Evolutionary conservation across 2,797 vertebrate species (phyloP), one percentile per base, ranked within the genome.

Genomic region (Fistularia commersonii): DNA sequence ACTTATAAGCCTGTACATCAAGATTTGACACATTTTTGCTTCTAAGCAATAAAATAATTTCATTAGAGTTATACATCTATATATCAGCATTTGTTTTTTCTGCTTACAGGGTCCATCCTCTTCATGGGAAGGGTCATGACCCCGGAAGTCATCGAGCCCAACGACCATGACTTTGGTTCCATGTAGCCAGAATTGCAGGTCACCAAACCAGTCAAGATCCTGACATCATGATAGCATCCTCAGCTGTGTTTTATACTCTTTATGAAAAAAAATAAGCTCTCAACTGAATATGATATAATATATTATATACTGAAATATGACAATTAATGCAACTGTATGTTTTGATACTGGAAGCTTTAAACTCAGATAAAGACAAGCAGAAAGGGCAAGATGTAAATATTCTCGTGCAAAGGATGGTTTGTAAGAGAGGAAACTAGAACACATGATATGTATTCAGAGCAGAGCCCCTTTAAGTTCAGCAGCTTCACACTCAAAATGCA

Each of bases 111-210:
- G 12, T 91, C 91, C 2, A 89, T 98, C 70, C 81, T 98, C 46
- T 97, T 98, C 84, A 95, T 99, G 94, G 97, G 97, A 54, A 90
- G 96, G 81, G 94, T 99, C 66, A 94, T 98, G 95, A 95, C 95
- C 77, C 97, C 97, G 0, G 96, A 99, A 80, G 89, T 93, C 46
- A 89, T 96, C 77, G 95, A 93, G 45, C 65, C 91, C 41, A 93
- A 81, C 15, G 92, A 92, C 75, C 91, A 90, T 1, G 93, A 97
- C 74, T 95, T 95, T 41, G 94, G 98, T 69, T 93, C 92, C 69
- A 91, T 95, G 80, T 98, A 94, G 91, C 60, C 41, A 0, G 1
- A 32, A 11, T 9, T 1, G 39, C 57, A 62, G 55, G 57, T 61
- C 74, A 64, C 66, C 65, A 51, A 56, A 74, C 39, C 10, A 32